Evolutionary conservation across 2,888 invertebrate species (phyloP), one percentile per base, ranked within the genome.

Genomic region (Acanthococcus lagerstroemiae): DNA sequence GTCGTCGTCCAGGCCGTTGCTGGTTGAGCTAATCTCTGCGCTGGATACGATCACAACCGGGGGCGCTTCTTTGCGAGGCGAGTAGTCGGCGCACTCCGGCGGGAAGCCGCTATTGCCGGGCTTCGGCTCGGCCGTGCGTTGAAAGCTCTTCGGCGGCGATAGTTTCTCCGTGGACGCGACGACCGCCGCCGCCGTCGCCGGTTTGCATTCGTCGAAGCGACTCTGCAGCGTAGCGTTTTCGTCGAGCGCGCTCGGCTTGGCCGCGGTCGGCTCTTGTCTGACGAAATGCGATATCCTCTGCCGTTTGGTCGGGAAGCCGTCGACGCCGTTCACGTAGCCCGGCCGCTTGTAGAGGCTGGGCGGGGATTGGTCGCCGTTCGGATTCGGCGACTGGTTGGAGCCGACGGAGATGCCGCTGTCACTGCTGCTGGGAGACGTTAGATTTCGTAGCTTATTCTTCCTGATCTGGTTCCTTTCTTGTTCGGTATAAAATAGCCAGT

Each of bases 401-500:
- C 84, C 83, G 9, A 73, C 77, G 44, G 88, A 88, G 72, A 85
- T 85, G 70, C 85, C 83, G 68, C 83, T 83, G 74, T 91, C 91
- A 73, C 89, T 90, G 44, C 63, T 54, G 44, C 63, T 37, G 3
- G 52, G 52, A 22, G 52, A 52, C 0, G 52, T 63, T 30, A 52
- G 22, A 5, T 54, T 63, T 4, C 30, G 56, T 12, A 21, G 25
- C 37, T 56, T 65, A 69, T 71, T 87, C 88, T 89, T 85, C 81
- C 91, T 93, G 75, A 95, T 82, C 77, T 88, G 84, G 75, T 89
- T 86, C 77, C 84, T 83, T 76, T 95, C 95, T 74, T 90, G 88
- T 73, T 94, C 93, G 21, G 87, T 84, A 76, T 93, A 95, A 80
- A 88, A 94, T 69, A 91, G 90, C 95, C 95, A 95, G 75, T 90